These are phyloP conservation scores for Paradoxurus hermaphroditus DNA, from an alignment of 2,113 vertebrate genomes.

Conservation along the genomic window DNA sequence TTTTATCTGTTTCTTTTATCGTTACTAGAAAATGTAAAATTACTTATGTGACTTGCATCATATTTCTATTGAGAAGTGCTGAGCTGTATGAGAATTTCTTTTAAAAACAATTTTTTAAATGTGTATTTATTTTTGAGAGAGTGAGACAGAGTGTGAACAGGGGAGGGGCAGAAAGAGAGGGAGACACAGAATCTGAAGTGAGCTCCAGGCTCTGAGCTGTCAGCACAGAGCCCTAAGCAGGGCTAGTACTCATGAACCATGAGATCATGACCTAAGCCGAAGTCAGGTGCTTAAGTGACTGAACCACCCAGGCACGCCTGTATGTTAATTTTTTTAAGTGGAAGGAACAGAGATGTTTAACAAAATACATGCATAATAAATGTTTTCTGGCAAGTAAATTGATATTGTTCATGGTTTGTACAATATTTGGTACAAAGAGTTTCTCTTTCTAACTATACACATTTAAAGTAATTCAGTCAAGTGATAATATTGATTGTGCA, in stretches of 20 bases:
- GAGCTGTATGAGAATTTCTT: not conserved
- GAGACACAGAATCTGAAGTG: no score
- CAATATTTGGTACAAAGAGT: not conserved
- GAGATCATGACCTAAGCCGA: no score
- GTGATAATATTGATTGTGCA: not conserved
- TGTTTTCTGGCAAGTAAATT: slow-evolving; percentile 2
- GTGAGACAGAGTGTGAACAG: no score
- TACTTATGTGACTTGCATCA: not conserved
- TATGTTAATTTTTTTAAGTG: not conserved
- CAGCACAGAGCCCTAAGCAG: no score
- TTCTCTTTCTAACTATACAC: not conserved
- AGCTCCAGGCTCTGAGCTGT: no score
- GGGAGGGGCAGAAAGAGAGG: no score
- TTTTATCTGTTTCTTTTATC: not conserved
- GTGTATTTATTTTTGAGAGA: no score
- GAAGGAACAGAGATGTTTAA: not conserved
- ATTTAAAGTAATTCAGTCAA: slow-evolving; percentile 15
- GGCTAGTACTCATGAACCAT: no score
- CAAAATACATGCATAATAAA: slow-evolving; percentile 21
- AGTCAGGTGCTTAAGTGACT: no score
- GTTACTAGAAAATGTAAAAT: slow-evolving; percentile 30
- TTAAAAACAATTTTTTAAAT: no score
- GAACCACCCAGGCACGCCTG: not conserved
- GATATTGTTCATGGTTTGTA: not conserved
- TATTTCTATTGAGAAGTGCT: not conserved